Evolutionary conservation across 2,888 invertebrate genomes (phyloP), one percentile per base, ranked within the genome.

Genomic region (Oxycera nigricornis): DNA sequence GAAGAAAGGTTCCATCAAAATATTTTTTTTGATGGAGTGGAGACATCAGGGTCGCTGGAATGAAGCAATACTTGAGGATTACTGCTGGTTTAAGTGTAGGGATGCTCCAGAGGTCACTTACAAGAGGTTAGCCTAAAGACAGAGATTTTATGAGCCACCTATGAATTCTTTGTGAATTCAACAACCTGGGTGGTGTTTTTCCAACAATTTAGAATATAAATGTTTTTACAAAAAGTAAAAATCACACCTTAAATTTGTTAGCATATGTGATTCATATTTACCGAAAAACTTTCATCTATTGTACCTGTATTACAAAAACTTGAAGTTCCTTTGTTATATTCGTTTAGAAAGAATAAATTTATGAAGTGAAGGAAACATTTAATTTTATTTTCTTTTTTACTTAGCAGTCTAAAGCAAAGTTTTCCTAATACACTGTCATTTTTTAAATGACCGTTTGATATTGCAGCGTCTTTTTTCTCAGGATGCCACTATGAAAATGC

Each of bases 241-340:
- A 35, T 35, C 6, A 35, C 35, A 35, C 35, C 11, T 35, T 35
- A 7, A 35, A 35, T 35, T 35, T 35, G 6, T 35, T 11, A 35
- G 11, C 35, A 11, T 35, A 35, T 35, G 35, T 35, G 6, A 35
- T 35, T 35, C 6, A 35, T 35, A 35, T 35, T 11, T 35, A 35
- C 35, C 35, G 35, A 7, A 7, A 7, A 7, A 6, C 11, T 35
- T 73, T 26, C 68, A 76, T 74, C 52, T 22, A 65, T 67, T 28
- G n/a, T n/a, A n/a, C n/a, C n/a, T n/a, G n/a, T n/a, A n/a, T n/a
- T n/a, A n/a, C n/a, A n/a, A n/a, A n/a, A n/a, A n/a, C n/a, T n/a
- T n/a, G n/a, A n/a, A n/a, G n/a, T n/a, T n/a, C n/a, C n/a, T n/a
- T n/a, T n/a, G n/a, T n/a, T n/a, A n/a, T n/a, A n/a, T n/a, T n/a